Conservation (phyloP, 2,888 invertebrate genomes). For the Drosophila rellima region DNA sequence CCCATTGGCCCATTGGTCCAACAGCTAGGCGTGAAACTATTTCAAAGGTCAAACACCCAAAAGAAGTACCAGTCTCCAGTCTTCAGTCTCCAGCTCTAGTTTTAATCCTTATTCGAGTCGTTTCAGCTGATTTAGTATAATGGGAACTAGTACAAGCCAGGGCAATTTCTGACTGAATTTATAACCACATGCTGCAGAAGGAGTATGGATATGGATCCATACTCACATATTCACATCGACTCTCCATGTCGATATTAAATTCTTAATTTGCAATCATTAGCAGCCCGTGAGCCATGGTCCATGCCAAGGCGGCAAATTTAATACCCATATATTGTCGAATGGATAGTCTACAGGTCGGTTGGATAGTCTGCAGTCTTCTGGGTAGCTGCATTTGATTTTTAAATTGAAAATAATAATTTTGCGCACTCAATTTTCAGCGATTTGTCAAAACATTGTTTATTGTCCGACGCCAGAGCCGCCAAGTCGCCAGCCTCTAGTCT, state of each 20-base stretch:
- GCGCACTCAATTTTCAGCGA: conserved; percentile 85
- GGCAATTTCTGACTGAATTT: conserved; percentile 67
- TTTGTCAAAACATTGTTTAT: conserved; percentile 85
- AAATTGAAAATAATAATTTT: conserved; percentile 85
- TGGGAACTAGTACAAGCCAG: conserved; percentile 41
- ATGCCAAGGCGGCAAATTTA: conserved; percentile 74
- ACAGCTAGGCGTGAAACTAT: conserved; percentile 73
- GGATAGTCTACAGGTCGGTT: conserved; percentile 21
- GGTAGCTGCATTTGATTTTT: conserved; percentile 63
- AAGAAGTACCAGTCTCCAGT: background rate
- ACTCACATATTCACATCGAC: conserved; percentile 17
- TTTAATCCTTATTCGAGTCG: conserved; percentile 8
- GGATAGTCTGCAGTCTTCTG: conserved; percentile 14
- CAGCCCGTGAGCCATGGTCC: conserved; percentile 76
- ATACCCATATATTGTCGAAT: conserved; percentile 71
- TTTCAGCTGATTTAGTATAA: conserved; percentile 66
- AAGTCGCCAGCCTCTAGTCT: conserved; percentile 42
- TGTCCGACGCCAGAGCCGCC: conserved; percentile 75
- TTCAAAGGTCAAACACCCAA: conserved; percentile 64
- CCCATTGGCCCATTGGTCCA: conserved; percentile 18
- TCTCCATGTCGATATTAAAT: conserved; percentile 75
- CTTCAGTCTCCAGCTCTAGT: conserved; percentile 2
- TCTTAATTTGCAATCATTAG: conserved; percentile 85
- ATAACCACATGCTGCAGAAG: conserved; percentile 57
- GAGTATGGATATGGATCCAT: background rate